Conservation (phyloP, 2,797 vertebrate species). For the Characodon lateralis region DNA sequence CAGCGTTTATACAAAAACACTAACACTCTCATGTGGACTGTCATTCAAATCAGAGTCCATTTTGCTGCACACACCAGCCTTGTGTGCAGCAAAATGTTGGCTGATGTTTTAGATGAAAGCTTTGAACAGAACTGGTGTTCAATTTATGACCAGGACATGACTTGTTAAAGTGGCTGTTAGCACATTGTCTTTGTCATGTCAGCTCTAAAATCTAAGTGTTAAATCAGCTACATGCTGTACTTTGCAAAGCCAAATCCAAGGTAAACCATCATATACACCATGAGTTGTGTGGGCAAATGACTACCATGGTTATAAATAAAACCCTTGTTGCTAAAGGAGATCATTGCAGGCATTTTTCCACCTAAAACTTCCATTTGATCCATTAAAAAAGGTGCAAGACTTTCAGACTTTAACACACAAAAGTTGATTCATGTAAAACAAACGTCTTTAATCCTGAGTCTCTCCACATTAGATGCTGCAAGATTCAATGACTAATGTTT, state of each 20-base stretch:
- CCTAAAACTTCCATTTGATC: constrained; percentile 8
- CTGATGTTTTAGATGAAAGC: neutral
- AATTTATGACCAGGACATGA: neutral
- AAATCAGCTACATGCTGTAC: constrained; percentile 1
- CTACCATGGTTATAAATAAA: constrained; percentile 8
- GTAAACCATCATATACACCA: constrained; percentile 21
- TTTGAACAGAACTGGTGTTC: neutral
- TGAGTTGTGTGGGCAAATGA: neutral
- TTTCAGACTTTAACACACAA: neutral
- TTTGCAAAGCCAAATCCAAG: neutral
- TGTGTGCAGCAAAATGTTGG: neutral
- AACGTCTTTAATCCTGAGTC: neutral
- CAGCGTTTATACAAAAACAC: too few species aligned
- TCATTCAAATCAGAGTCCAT: too few species aligned
- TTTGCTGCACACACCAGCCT: too few species aligned
- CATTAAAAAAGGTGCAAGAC: neutral
- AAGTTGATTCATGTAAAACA: neutral
- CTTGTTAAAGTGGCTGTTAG: too few species aligned
- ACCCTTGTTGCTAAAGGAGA: neutral
- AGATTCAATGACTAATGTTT: neutral
- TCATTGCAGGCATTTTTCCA: constrained; percentile 6
- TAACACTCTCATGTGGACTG: too few species aligned
- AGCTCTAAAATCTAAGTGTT: constrained; percentile 10
- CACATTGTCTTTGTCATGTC: constrained; percentile 12
- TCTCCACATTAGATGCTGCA: neutral